Percentiles rank a stretch among this genome's conserved stretches.
Conservation (phyloP, 2,113 vertebrate genomes). For the Bubo bubo region DNA sequence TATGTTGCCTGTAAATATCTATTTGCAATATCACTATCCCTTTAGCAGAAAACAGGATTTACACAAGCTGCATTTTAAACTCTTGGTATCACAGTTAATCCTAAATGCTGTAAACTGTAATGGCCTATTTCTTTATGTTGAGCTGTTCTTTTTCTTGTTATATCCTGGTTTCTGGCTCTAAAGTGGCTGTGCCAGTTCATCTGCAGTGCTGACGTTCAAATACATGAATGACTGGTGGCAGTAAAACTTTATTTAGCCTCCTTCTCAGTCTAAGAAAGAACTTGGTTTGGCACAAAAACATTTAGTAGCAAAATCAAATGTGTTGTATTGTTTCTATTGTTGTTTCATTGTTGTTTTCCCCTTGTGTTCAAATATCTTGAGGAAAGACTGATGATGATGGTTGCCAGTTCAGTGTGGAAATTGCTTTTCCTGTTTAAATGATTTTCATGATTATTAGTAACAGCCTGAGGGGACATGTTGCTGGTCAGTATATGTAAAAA, state of each 20-base stretch:
- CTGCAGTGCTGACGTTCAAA: background rate
- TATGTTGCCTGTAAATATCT: background rate
- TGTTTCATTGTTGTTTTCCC: background rate
- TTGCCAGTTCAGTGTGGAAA: background rate
- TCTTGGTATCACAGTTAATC: conserved; percentile 10
- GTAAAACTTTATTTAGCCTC: background rate
- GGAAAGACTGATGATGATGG: background rate
- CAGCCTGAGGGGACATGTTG: background rate
- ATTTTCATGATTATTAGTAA: background rate
- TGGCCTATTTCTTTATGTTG: background rate
- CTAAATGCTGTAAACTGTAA: conserved; percentile 36
- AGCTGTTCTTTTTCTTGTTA: background rate
- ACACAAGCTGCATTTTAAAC: conserved; percentile 2
- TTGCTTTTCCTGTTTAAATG: background rate
- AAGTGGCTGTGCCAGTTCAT: background rate
- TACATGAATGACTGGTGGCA: background rate
- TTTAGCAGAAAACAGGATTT: conserved; percentile 52
- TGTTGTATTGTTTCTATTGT: background rate
- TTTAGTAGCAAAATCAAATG: background rate
- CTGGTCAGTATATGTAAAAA: background rate
- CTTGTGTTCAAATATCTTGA: background rate
- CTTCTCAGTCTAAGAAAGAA: background rate
- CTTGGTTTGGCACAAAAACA: background rate
- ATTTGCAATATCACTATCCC: background rate
- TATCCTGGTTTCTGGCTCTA: background rate